These are phyloP conservation scores for Agapetus fuscipes DNA, from an alignment of 2,888 invertebrate species.

Conservation along the genomic window DNA sequence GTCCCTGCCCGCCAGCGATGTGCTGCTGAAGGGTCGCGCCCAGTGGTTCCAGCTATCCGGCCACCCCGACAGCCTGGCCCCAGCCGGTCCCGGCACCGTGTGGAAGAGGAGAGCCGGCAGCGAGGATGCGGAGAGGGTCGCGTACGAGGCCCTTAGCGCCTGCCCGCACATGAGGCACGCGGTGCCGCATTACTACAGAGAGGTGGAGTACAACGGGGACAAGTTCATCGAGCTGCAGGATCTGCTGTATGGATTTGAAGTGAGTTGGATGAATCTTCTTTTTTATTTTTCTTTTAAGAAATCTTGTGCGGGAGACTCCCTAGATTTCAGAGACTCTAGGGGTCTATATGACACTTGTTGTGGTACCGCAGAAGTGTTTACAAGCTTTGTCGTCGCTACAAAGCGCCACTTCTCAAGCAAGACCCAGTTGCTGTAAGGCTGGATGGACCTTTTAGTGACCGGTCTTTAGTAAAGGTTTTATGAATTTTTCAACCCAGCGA, in stretches of 20 bases:
- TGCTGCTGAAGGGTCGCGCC: slow-evolving; percentile 63
- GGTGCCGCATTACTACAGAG: slow-evolving; percentile 77
- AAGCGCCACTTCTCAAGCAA: no score
- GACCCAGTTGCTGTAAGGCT: no score
- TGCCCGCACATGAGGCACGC: slow-evolving; percentile 63
- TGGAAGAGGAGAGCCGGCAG: slow-evolving; percentile 78
- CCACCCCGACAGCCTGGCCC: slow-evolving; percentile 86
- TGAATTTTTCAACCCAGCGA: not conserved
- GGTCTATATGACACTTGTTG: no score
- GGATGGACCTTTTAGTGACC: no score
- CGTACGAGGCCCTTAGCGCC: slow-evolving; percentile 70
- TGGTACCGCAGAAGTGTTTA: not conserved
- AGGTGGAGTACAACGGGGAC: slow-evolving; percentile 68
- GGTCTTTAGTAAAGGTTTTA: not conserved
- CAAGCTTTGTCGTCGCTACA: no score
- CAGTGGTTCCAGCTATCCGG: slow-evolving; percentile 88
- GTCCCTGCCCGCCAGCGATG: slow-evolving; percentile 83
- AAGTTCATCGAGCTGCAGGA: slow-evolving; percentile 94
- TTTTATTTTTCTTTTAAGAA: not conserved
- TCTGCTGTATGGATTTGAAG: slow-evolving; percentile 74
- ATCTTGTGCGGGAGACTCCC: no score
- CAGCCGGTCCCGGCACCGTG: slow-evolving; percentile 86
- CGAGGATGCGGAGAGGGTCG: slow-evolving; percentile 63
- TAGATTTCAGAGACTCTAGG: no score
- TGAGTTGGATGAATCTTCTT: slow-evolving; percentile 19